Evolutionary conservation across 2,888 invertebrate genomes (phyloP), one percentile per base, ranked within the genome.

Genomic region (Lamellibrachia columna): DNA sequence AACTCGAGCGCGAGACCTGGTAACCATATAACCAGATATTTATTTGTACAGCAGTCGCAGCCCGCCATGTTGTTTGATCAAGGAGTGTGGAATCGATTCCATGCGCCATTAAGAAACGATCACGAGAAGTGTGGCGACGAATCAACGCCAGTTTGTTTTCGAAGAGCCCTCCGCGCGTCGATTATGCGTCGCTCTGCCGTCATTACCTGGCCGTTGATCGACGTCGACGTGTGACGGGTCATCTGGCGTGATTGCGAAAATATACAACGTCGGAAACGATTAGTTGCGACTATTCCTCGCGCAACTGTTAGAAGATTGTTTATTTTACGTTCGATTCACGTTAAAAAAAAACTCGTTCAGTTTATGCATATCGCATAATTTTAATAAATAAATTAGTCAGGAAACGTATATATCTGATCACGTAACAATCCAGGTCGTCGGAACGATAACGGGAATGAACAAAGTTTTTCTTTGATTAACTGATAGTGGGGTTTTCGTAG

Each of bases 81-180:
- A 75, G 75, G 75, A 11, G 75, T 75, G n/a, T 22, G 22, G 15
- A 75, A 75, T 75, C 22, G 75, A 15, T 75, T 75, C 75, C 75
- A 75, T 75, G 4, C 75, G n/a, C 75, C 75, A 75, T 75, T 75
- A 75, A 75, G 75, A 75, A 75, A 75, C 75, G 75, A 75, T 75
- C 75, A 1, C 22, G 75, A 22, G 75, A n/a, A 22, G 22, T 22
- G n/a, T 2, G 4, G 22, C 75, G 75, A 22, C 75, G 75, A 75
- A 75, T 22, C 75, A 75, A 75, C 75, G 75, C 75, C 75, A 75
- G 75, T 75, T 75, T 75, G 75, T 75, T 75, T 75, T 75, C 75
- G 75, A 75, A 75, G 22, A 75, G 75, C 3, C 75, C 75, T 75
- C 75, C 75, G 3, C 22, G 75, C 75, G 75, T 75, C 75, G 75